Conservation (phyloP, 1,140 invertebrate genomes). For the Acyrthosiphon pisum region DNA sequence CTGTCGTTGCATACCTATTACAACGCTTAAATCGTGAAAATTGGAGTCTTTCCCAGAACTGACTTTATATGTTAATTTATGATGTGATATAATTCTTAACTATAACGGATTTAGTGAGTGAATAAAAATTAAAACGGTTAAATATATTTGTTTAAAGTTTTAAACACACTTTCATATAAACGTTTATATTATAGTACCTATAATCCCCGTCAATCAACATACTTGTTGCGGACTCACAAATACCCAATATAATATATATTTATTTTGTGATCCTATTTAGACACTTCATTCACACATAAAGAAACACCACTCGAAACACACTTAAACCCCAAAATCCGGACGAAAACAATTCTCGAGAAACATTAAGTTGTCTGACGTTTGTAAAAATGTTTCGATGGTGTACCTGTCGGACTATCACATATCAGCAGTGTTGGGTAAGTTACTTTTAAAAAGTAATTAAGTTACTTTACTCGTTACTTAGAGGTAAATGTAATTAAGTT, state of each 20-base stretch:
- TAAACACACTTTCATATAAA: neutral
- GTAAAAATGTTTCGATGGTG: neutral
- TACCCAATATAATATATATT: neutral
- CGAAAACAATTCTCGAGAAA: neutral
- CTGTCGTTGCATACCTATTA: no score
- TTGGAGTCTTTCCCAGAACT: neutral
- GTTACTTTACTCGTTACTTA: no score
- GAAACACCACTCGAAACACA: neutral
- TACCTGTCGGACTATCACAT: no score
- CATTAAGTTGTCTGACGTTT: neutral
- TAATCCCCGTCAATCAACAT: neutral
- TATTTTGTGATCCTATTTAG: neutral
- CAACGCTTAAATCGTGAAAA: neutral
- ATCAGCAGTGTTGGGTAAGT: no score
- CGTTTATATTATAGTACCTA: neutral
- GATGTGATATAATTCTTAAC: neutral
- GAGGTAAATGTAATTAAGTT: no score
- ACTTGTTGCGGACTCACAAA: neutral
- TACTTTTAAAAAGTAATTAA: no score
- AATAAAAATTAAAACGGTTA: neutral
- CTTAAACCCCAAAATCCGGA: neutral
- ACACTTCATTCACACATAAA: neutral
- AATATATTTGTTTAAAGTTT: neutral
- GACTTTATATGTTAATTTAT: neutral
- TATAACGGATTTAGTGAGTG: neutral